A percentile compares a stretch with the other conserved stretches of the same genome.
These are phyloP conservation scores for Cranoglanis bouderius DNA, from an alignment of 2,113 vertebrate genomes.

Conservation along the genomic window DNA sequence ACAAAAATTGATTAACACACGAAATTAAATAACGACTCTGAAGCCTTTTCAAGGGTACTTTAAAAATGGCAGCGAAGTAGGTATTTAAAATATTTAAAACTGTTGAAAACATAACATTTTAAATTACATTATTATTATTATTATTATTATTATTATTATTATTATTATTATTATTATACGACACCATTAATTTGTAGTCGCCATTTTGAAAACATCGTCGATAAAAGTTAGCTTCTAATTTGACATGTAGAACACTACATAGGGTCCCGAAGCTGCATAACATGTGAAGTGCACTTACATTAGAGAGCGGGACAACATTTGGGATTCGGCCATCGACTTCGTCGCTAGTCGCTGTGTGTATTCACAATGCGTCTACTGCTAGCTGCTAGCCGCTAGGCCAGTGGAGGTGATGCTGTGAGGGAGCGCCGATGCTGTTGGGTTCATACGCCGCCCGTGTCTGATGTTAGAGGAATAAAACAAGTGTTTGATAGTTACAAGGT, in stretches of 20 bases:
- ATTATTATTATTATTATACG: neutral
- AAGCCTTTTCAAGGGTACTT: neutral
- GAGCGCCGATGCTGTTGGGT: neutral
- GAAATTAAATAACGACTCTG: too few species aligned
- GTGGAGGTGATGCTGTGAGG: neutral
- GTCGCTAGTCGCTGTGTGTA: neutral
- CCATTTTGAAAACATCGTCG: conserved; percentile 4
- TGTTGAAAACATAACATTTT: neutral
- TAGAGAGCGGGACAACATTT: neutral
- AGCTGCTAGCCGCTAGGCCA: neutral
- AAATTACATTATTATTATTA: neutral
- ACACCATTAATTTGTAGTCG: neutral
- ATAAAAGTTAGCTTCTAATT: neutral
- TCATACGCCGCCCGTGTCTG: neutral
- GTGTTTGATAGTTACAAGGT: neutral
- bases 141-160: neutral
- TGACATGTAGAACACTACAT: neutral
- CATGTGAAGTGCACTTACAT: neutral
- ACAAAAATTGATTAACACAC: too few species aligned
- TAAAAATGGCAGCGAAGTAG: neutral
- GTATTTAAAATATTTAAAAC: neutral
- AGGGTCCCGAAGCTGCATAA: neutral
- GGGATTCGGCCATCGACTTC: neutral
- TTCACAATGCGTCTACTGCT: neutral
- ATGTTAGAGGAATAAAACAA: neutral